These are phyloP conservation scores for Ibycter americanus DNA, from an alignment of 2,797 vertebrate species.

Conservation along the genomic window DNA sequence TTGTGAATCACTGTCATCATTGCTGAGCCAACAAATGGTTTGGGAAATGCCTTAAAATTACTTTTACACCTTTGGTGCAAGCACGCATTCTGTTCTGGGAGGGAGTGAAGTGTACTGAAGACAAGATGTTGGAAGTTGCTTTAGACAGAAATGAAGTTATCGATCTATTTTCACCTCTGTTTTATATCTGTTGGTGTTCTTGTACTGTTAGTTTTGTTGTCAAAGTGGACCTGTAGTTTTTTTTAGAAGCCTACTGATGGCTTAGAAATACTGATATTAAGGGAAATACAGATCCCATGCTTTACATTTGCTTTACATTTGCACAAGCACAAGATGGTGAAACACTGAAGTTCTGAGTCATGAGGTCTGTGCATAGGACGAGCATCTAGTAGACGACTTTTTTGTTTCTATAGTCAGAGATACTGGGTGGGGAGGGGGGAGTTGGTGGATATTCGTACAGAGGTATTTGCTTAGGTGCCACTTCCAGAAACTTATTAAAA, in stretches of 20 bases:
- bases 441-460: neutral
- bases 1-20: neutral
- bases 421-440: fast-evolving
- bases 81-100: neutral
- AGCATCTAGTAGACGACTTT: neutral
- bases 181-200: neutral
- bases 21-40: neutral
- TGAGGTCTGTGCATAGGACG: fast-evolving
- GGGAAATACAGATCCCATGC: neutral
- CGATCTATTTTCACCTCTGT: neutral
- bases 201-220: neutral
- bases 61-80: neutral
- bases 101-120: neutral
- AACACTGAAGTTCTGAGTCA: neutral
- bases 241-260: neutral
- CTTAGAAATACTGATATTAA: neutral
- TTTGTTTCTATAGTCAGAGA: neutral
- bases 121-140: neutral
- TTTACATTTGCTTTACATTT: neutral
- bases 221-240: neutral
- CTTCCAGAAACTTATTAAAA: neutral
- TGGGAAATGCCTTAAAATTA: neutral
- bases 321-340: neutral
- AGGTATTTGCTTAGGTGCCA: neutral
- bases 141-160: neutral